A percentile compares a stretch with the other conserved stretches of the same genome.
These are phyloP conservation scores for Catajapyx aquilonaris DNA, from an alignment of 1,140 invertebrate genomes.

Conservation along the genomic window DNA sequence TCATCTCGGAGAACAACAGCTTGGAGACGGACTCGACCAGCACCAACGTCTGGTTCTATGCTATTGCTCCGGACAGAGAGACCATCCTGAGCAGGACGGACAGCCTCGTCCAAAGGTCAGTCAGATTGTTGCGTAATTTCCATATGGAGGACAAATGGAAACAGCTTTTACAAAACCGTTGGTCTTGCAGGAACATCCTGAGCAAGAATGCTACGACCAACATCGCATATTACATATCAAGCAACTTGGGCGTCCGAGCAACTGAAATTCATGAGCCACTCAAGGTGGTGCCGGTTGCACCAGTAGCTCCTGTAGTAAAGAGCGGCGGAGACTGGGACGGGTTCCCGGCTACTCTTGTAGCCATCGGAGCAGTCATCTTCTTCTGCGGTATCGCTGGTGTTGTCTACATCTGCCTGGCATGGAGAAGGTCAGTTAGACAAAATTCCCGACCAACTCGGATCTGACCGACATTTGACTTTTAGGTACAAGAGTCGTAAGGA, in stretches of 20 bases:
- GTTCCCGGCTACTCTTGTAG: slow-evolving; percentile 66
- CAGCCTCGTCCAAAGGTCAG: slow-evolving; percentile 41
- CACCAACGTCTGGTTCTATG: slow-evolving; percentile 70
- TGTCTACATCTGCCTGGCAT: slow-evolving; percentile 75
- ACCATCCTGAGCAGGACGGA: slow-evolving; percentile 48
- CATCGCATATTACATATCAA: slow-evolving; percentile 39
- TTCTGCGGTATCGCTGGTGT: slow-evolving; percentile 65
- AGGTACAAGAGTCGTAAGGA: slow-evolving; percentile 63
- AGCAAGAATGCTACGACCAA: slow-evolving; percentile 34
- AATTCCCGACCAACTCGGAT: too few relatives aligned
- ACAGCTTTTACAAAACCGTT: too few relatives aligned
- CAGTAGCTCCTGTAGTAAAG: slow-evolving; percentile 24
- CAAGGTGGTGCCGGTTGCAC: slow-evolving; percentile 19
- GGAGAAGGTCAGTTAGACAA: slow-evolving; percentile 72
- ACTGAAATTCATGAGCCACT: slow-evolving; percentile 43
- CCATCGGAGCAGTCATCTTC: slow-evolving; percentile 66
- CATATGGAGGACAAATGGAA: too few relatives aligned
- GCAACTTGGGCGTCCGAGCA: slow-evolving; percentile 36
- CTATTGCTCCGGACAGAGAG: slow-evolving; percentile 55
- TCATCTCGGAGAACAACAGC: slow-evolving; percentile 43
- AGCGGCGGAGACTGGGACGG: slow-evolving; percentile 41
- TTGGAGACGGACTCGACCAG: slow-evolving; percentile 46
- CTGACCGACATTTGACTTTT: slow-evolving; percentile 12
- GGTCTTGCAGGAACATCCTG: slow-evolving; percentile 24
- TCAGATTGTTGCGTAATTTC: too few relatives aligned